These are phyloP conservation scores for Saguinus midas DNA, from an alignment of 2,113 vertebrate species.

Conservation along the genomic window DNA sequence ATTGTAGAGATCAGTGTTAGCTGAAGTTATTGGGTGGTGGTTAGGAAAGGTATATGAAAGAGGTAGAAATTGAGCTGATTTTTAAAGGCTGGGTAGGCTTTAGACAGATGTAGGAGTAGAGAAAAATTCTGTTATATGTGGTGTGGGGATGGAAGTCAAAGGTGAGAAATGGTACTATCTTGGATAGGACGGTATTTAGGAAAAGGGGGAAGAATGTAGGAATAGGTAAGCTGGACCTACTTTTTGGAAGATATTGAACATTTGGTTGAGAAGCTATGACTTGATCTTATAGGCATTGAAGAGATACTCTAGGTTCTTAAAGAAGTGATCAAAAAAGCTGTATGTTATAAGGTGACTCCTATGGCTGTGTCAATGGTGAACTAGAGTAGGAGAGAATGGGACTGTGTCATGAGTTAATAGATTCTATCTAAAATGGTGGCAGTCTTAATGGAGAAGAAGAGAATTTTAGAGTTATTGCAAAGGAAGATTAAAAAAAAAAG, in stretches of 20 bases:
- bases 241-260: neutral
- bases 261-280: conserved; percentile 27
- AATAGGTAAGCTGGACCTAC: neutral
- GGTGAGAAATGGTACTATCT: neutral
- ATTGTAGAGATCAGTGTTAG: neutral
- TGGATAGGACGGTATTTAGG: neutral
- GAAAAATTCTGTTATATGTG: neutral
- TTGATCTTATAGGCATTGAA: neutral
- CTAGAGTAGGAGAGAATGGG: neutral
- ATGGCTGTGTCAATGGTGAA: neutral
- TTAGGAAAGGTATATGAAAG: neutral
- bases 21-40: neutral
- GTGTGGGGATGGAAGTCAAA: neutral
- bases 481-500: neutral
- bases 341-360: neutral
- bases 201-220: neutral
- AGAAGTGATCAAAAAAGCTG: neutral
- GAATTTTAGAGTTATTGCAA: conserved; percentile 41
- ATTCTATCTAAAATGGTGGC: neutral
- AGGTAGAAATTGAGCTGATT: neutral
- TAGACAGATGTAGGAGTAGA: neutral
- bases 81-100: neutral
- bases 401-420: neutral
- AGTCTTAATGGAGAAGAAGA: neutral
- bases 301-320: neutral